Percentiles rank a stretch among this genome's conserved stretches.
Conservation (phyloP, 1,140 invertebrate species). For the Drosophila trapezifrons region DNA sequence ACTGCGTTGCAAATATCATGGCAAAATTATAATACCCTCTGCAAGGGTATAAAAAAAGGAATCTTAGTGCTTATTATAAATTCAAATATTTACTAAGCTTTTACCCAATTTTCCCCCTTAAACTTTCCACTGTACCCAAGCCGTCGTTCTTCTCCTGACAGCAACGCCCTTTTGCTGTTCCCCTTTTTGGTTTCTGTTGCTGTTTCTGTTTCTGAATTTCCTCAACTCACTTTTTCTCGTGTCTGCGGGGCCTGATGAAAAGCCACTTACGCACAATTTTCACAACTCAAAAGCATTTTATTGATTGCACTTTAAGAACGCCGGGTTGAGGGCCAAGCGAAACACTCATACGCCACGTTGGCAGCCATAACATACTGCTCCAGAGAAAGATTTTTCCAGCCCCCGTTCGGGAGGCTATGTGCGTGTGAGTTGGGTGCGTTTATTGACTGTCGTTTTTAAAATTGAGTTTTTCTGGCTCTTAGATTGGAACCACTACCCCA, state of each 20-base stretch:
- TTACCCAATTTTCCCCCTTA: background rate
- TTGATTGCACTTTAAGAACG: slow-evolving; percentile 76
- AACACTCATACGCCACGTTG: slow-evolving; percentile 74
- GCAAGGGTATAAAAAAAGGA: no score
- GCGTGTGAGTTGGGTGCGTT: slow-evolving; percentile 44
- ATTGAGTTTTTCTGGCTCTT: slow-evolving; percentile 71
- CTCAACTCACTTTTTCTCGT: background rate
- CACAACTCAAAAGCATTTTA: slow-evolving; percentile 76
- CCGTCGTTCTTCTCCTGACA: slow-evolving; percentile 16
- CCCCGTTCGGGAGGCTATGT: slow-evolving; percentile 8
- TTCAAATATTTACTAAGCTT: slow-evolving; percentile 15
- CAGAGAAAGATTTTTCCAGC: slow-evolving; percentile 7
- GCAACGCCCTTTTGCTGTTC: slow-evolving; percentile 69
- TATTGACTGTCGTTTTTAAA: slow-evolving; percentile 73
- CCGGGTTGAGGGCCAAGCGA: slow-evolving; percentile 37
- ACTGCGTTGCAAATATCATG: no score
- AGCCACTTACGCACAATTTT: slow-evolving; percentile 78
- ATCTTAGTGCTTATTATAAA: background rate
- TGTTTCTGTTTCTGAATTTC: slow-evolving; percentile 27
- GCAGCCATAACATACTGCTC: slow-evolving; percentile 34
- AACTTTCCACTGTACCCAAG: slow-evolving; percentile 33
- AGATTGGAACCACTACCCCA: slow-evolving; percentile 1
- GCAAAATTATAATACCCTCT: no score
- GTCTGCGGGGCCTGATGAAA: slow-evolving; percentile 58
- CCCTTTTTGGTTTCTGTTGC: slow-evolving; percentile 26